Evolutionary conservation across 2,888 invertebrate species (phyloP), one percentile per base, ranked within the genome.

Genomic region (Dryomyza anilis): DNA sequence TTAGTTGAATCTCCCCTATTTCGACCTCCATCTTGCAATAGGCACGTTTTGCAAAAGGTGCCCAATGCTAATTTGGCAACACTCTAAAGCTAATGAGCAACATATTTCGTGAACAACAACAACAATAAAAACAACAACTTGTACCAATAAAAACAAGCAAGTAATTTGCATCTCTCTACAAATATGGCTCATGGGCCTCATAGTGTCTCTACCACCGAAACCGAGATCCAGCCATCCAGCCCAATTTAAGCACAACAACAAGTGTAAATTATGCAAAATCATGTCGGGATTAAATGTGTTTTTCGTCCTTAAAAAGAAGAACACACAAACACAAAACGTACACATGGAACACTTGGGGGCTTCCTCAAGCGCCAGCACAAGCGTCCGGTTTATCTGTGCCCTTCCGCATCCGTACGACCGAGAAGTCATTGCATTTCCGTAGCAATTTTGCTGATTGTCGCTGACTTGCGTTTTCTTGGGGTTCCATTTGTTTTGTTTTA

Each of bases 231-330:
- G 33, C 6, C 33, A 33, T 12, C 12, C 33, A 33, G 6, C 12
- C 33, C 33, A 12, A 12, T 12, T 6, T 12, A 33, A 6, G 12
- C 33, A 8, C 21, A 48, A 19, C 19, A 30, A 53, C 60, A 56
- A 61, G 57, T 64, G 53, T 55, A 64, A 62, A 67, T 64, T 67
- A 67, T 67, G 67, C 64, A 61, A 46, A 64, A 30, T 57, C 62
- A 64, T 64, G 64, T 57, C 36, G 60, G 30, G 50, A 12, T 60
- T 30, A 30, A 60, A 50, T 50, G 48, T 50, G 46, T 21, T 36
- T 36, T 33, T 46, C 25, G 48, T 60, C 25, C 36, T 4, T 48
- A 27, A 33, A 39, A 16, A 45, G 12, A 39, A n/a, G 29, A 21
- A 58, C 39, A 60, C 45, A 29, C 30, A 30, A n/a, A 46, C 29